Conservation (phyloP, 2,113 vertebrate genomes). For the Ploceus nigricollis region DNA sequence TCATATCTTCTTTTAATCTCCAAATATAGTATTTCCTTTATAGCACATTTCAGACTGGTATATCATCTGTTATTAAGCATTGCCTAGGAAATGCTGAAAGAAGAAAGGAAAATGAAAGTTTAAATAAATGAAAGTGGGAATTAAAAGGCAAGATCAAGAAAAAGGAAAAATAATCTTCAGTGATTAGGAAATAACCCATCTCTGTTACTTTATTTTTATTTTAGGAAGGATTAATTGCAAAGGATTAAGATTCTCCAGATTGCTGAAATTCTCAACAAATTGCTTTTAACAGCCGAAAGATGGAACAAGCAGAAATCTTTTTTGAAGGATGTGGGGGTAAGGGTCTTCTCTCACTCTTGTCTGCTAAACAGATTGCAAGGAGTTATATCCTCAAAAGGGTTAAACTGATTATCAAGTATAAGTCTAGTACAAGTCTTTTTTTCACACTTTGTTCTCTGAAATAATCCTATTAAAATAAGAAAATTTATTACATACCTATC, state of each 20-base stretch:
- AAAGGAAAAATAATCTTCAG: background rate
- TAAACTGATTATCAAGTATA: background rate
- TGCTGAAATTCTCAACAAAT: background rate
- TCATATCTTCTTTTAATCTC: background rate
- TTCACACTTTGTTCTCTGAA: conserved; percentile 40
- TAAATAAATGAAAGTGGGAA: background rate
- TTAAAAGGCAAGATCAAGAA: background rate
- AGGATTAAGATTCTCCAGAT: background rate
- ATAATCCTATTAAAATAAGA: conserved; percentile 70
- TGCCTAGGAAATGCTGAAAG: background rate
- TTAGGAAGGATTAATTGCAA: background rate
- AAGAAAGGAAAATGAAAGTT: background rate
- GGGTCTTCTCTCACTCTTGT: background rate
- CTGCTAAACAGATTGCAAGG: background rate
- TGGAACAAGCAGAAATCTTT: background rate
- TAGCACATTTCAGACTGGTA: background rate
- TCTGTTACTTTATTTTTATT: background rate
- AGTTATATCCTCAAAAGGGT: background rate
- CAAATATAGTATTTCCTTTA: background rate
- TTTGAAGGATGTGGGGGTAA: background rate
- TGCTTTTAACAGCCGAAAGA: background rate
- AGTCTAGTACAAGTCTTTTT: background rate
- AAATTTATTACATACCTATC: conserved; percentile 66
- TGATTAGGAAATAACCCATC: background rate
- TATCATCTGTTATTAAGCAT: background rate